Conservation (phyloP, 2,797 vertebrate genomes). For the Miichthys miiuy region DNA sequence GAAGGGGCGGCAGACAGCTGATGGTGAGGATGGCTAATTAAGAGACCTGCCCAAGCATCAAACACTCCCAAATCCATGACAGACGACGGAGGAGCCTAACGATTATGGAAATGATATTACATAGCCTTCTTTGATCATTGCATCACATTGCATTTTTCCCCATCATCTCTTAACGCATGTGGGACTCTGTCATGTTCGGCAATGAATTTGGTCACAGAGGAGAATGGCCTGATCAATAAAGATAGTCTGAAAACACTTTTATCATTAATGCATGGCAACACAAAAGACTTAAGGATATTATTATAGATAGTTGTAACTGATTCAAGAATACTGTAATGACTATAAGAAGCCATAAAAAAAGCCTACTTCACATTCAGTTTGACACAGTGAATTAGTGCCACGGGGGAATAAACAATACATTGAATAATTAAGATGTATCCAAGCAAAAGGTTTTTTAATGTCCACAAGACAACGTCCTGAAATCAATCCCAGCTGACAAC, state of each 20-base stretch:
- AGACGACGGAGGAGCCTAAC: conserved; percentile 81
- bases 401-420: conserved; percentile 74
- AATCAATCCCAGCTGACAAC: conserved; percentile 76
- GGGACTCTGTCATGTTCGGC: conserved; percentile 79
- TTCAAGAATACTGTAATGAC: conserved; percentile 73
- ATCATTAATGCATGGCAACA: conserved; percentile 72
- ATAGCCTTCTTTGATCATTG: conserved; percentile 86
- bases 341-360: conserved; percentile 59
- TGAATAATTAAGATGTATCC: conserved; percentile 76
- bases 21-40: conserved; percentile 84
- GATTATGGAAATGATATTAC: conserved; percentile 88
- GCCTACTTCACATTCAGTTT: conserved; percentile 62
- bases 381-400: conserved; percentile 72
- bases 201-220: conserved; percentile 81
- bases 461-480: conserved; percentile 78
- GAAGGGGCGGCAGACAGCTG: conserved; percentile 79
- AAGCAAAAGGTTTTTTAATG: conserved; percentile 76
- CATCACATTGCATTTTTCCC: conserved; percentile 85
- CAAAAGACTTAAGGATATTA: conserved; percentile 81
- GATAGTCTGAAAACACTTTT: conserved; percentile 79
- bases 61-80: conserved; percentile 82
- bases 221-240: conserved; percentile 82
- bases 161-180: conserved; percentile 79
- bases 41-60: conserved; percentile 86
- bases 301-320: conserved; percentile 75